Percentiles rank a stretch among this genome's conserved stretches.
Conservation (phyloP, 2,888 invertebrate genomes). For the Amblyjoppa fuscipennis region DNA sequence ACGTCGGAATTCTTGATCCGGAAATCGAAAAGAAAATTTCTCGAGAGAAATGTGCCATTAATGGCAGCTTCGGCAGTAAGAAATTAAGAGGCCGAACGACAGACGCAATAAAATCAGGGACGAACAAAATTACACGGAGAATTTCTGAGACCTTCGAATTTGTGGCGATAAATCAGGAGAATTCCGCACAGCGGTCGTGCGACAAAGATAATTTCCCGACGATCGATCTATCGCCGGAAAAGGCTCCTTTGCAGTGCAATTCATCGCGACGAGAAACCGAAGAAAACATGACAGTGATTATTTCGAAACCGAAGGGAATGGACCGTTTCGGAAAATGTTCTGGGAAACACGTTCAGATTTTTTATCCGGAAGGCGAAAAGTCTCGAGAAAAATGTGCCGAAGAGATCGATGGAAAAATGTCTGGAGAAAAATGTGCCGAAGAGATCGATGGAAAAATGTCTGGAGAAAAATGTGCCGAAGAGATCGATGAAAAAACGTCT, state of each 20-base stretch:
- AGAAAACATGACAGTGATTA: constrained; percentile 13
- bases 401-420: not conserved
- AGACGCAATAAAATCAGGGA: too few species aligned
- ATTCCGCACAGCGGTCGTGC: too few species aligned
- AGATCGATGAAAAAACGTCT: too few species aligned
- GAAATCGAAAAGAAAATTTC: not conserved
- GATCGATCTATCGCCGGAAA: too few species aligned
- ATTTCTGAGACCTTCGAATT: too few species aligned
- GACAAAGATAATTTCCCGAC: too few species aligned
- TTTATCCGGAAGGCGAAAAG: not conserved
- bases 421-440: not conserved
- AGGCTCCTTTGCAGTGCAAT: not conserved
- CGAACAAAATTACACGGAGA: too few species aligned
- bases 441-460: not conserved
- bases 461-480: not conserved
- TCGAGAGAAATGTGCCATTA: not conserved
- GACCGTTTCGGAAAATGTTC: not conserved
- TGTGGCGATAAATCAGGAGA: too few species aligned
- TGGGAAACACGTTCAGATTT: not conserved
- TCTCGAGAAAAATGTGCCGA: not conserved
- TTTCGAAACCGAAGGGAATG: not conserved
- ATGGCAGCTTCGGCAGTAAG: too few species aligned
- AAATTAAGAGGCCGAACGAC: too few species aligned
- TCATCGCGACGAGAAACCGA: not conserved
- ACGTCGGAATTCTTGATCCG: not conserved